phyloP scores from a whole-genome alignment of 2,113 vertebrate species.

The Crocuta crocuta region DNA sequence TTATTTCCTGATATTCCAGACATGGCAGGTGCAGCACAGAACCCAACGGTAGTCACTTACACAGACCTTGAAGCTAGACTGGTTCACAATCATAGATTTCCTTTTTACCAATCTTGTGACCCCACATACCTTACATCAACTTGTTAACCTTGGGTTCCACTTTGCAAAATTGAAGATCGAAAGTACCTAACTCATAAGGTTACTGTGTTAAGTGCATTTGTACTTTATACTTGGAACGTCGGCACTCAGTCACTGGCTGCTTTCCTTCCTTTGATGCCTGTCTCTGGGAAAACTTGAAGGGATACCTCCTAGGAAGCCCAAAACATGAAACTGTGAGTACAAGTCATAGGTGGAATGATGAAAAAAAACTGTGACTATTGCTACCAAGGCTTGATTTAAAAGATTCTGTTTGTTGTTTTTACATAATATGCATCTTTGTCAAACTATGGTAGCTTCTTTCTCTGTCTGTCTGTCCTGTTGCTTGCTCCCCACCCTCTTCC shows the following conservation, averaged over 20 bases:
- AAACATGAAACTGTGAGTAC: not conserved
- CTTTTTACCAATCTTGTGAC: not conserved
- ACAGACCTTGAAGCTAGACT: not conserved
- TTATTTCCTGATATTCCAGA: not conserved
- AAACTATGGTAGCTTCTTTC: fast-evolving
- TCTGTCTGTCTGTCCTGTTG: not conserved
- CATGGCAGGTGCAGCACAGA: not conserved
- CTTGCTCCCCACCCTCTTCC: too few relatives aligned
- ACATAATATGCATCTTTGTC: not conserved
- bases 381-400: not conserved
- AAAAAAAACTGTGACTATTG: not conserved
- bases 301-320: not conserved
- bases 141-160: not conserved
- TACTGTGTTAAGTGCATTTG: not conserved
- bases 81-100: not conserved
- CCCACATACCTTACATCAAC: not conserved
- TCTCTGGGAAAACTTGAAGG: not conserved
- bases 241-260: not conserved
- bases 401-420: not conserved
- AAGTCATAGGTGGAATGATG: not conserved
- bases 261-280: not conserved
- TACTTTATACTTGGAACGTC: not conserved
- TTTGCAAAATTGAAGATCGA: not conserved
- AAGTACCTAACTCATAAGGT: not conserved
- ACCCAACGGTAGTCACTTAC: not conserved